Conservation (phyloP, 1,140 invertebrate species). For the Thereuonema tuberculata region DNA sequence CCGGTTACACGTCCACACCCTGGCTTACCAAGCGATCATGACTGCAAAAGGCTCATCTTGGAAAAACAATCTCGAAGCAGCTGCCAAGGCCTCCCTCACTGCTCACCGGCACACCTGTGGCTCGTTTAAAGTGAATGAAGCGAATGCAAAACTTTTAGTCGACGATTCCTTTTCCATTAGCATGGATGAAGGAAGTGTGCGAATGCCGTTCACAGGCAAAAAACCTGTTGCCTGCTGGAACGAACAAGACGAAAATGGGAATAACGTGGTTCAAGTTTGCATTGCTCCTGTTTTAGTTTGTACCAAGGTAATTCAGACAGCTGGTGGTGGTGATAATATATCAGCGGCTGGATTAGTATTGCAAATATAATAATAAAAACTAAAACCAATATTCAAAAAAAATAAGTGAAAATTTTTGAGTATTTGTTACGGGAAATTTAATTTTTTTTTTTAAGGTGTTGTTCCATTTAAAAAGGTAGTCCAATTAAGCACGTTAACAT, state of each 20-base stretch:
- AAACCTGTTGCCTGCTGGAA: conserved; percentile 68
- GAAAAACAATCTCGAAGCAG: conserved; percentile 61
- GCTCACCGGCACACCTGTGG: conserved; percentile 74
- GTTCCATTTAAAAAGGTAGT: too few species aligned
- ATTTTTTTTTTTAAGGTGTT: too few species aligned
- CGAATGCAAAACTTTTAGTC: conserved; percentile 55
- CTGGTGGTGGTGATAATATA: conserved; percentile 77
- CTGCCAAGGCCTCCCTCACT: conserved; percentile 68
- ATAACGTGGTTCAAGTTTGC: conserved; percentile 50
- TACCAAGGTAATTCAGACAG: conserved; percentile 63
- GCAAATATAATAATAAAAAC: conserved; percentile 48
- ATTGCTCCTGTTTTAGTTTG: conserved; percentile 73
- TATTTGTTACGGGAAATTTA: too few species aligned
- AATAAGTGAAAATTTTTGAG: too few species aligned
- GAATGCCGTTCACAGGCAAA: conserved; percentile 46
- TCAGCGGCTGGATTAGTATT: conserved; percentile 66
- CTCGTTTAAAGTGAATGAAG: conserved; percentile 50
- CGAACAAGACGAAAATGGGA: conserved; percentile 37
- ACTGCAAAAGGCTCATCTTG: conserved; percentile 49
- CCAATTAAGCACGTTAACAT: too few species aligned
- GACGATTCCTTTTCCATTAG: conserved; percentile 74
- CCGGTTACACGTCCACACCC: conserved; percentile 69
- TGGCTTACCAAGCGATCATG: conserved; percentile 74
- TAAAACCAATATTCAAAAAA: too few species aligned
- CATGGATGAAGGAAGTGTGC: conserved; percentile 31